These are phyloP conservation scores for Psylliodes chrysocephalus DNA, from an alignment of 2,888 invertebrate species.

Conservation along the genomic window DNA sequence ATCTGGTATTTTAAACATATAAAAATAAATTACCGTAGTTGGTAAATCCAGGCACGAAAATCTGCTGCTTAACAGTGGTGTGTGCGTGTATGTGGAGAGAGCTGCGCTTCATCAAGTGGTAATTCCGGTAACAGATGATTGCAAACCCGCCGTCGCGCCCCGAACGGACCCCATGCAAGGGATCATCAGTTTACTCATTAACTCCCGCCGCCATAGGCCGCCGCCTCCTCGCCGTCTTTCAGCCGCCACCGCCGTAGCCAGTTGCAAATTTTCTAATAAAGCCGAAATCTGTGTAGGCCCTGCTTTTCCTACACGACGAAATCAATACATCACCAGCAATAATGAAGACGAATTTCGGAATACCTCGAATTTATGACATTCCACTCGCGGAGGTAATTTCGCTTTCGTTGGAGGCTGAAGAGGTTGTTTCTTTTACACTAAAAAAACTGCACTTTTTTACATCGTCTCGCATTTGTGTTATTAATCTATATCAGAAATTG, in stretches of 20 bases:
- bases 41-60: not conserved
- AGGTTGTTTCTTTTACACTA: slow-evolving; percentile 1
- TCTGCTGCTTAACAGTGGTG: not conserved
- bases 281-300: slow-evolving; percentile 46
- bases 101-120: slow-evolving; percentile 11
- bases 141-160: not conserved
- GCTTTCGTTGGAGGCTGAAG: slow-evolving; percentile 29
- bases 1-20: too few species aligned
- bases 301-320: slow-evolving; percentile 40
- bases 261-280: slow-evolving; percentile 51
- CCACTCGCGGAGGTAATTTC: slow-evolving; percentile 46
- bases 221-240: slow-evolving; percentile 24
- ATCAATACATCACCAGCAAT: slow-evolving; percentile 52
- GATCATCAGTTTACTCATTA: slow-evolving; percentile 24
- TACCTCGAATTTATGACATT: slow-evolving; percentile 53
- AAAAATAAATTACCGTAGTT: not conserved
- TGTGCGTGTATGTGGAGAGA: not conserved
- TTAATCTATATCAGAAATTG: too few species aligned
- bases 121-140: slow-evolving; percentile 12
- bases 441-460: not conserved
- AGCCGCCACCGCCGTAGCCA: slow-evolving; percentile 28
- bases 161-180: slow-evolving; percentile 4
- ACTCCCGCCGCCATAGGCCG: slow-evolving; percentile 5
- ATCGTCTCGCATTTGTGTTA: too few species aligned
- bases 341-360: slow-evolving; percentile 55